Conservation (phyloP, 1,140 invertebrate genomes). For the Dendrolimus kikuchii region DNA sequence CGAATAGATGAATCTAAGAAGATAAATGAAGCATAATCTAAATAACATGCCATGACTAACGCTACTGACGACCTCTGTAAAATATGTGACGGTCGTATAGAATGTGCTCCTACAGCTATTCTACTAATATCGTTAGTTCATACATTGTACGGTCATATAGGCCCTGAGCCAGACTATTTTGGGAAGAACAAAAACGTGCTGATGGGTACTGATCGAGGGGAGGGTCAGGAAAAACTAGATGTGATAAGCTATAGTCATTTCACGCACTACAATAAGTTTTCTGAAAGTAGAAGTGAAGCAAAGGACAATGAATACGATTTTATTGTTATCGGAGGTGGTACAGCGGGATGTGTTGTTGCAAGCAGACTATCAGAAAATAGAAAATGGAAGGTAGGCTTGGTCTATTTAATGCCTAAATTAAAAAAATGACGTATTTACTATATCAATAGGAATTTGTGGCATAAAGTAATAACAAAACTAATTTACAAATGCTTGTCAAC, state of each 20-base stretch:
- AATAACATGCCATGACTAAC: conserved; percentile 55
- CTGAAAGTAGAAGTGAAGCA: conserved; percentile 16
- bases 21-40: conserved; percentile 1
- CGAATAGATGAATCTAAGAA: neutral
- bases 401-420: too few relatives aligned
- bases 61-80: conserved; percentile 57
- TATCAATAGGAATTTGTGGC: too few relatives aligned
- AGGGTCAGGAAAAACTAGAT: conserved; percentile 1
- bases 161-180: conserved; percentile 52
- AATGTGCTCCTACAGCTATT: conserved; percentile 59
- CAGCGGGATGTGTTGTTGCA: conserved; percentile 52
- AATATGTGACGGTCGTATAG: conserved; percentile 56
- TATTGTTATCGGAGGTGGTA: conserved; percentile 51
- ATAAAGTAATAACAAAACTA: too few relatives aligned
- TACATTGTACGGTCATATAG: conserved; percentile 51
- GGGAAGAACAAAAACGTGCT: conserved; percentile 20
- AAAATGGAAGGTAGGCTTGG: conserved; percentile 47
- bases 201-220: conserved; percentile 2
- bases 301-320: conserved; percentile 42
- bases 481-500: too few relatives aligned
- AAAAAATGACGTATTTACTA: too few relatives aligned
- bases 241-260: conserved; percentile 8
- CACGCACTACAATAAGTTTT: conserved; percentile 8
- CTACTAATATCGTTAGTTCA: conserved; percentile 55
- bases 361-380: conserved; percentile 56